Conservation (phyloP, 2,888 invertebrate species). For the Trichogramma evanescens region DNA sequence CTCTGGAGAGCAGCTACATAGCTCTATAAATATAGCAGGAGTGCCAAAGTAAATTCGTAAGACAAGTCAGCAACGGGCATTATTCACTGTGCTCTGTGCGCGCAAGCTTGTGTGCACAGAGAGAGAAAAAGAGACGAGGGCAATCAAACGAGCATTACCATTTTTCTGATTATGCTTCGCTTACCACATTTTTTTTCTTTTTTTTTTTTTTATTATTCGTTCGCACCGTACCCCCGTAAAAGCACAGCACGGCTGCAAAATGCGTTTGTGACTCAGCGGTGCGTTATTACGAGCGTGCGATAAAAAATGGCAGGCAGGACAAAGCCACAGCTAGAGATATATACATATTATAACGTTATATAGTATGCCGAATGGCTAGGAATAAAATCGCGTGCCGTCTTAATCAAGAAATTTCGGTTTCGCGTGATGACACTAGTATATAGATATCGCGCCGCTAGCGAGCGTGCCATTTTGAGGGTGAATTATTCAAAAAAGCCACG, state of each 20-base stretch:
- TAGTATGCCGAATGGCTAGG: background rate
- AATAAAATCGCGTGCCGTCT: constrained; percentile 34
- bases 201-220: background rate
- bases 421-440: constrained; percentile 25
- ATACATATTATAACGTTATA: background rate
- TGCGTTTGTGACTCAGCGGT: background rate
- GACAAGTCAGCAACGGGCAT: too few relatives aligned
- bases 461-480: constrained; percentile 30
- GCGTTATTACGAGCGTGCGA: constrained; percentile 10
- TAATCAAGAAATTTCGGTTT: constrained; percentile 42
- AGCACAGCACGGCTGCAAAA: background rate
- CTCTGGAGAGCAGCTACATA: too few relatives aligned
- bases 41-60: too few relatives aligned
- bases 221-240: too few relatives aligned
- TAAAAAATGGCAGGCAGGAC: constrained; percentile 14
- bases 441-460: constrained; percentile 21
- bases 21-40: too few relatives aligned
- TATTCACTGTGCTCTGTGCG: too few relatives aligned
- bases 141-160: constrained; percentile 9
- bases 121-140: too few relatives aligned
- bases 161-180: constrained; percentile 1
- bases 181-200: background rate
- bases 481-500: constrained; percentile 24
- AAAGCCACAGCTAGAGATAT: background rate
- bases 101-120: too few relatives aligned